phyloP scores from a whole-genome alignment of 2,888 invertebrate genomes.

The Heliconius erato region DNA sequence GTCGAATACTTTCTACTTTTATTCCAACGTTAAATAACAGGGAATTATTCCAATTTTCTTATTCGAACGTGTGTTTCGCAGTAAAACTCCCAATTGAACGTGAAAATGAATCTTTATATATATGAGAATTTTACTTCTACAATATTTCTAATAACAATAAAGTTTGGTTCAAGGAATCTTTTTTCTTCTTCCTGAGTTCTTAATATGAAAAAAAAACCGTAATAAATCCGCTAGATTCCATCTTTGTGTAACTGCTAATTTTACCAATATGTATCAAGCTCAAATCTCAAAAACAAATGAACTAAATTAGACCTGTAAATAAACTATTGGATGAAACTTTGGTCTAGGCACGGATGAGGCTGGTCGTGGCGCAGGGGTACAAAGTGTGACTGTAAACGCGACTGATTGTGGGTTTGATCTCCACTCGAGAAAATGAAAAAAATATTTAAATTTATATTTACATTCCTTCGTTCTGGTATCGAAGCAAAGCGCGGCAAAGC shows the following conservation, averaged over 20 bases:
- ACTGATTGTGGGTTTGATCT: too few relatives aligned
- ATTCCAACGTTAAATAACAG: slow-evolving; percentile 40
- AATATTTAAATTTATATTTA: too few relatives aligned
- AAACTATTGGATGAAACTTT: too few relatives aligned
- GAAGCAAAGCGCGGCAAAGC: too few relatives aligned
- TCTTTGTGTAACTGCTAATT: background rate
- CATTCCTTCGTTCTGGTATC: too few relatives aligned
- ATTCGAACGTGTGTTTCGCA: slow-evolving; percentile 19
- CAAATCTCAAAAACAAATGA: too few relatives aligned
- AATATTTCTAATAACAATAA: background rate
- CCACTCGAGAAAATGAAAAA: too few relatives aligned
- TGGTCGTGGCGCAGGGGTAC: too few relatives aligned
- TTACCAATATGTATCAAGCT: too few relatives aligned
- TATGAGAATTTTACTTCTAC: background rate
- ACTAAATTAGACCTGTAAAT: too few relatives aligned
- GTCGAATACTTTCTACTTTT: slow-evolving; percentile 33
- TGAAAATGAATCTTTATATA: background rate
- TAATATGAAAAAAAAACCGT: background rate
- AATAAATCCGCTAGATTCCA: background rate
- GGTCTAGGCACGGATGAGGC: too few relatives aligned
- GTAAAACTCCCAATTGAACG: background rate
- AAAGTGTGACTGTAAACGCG: too few relatives aligned
- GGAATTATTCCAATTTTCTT: slow-evolving; percentile 35
- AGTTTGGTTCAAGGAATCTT: background rate
- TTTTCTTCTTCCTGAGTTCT: background rate